Evolutionary conservation across 2,113 vertebrate genomes (phyloP).

Genomic region (Alces alces): DNA sequence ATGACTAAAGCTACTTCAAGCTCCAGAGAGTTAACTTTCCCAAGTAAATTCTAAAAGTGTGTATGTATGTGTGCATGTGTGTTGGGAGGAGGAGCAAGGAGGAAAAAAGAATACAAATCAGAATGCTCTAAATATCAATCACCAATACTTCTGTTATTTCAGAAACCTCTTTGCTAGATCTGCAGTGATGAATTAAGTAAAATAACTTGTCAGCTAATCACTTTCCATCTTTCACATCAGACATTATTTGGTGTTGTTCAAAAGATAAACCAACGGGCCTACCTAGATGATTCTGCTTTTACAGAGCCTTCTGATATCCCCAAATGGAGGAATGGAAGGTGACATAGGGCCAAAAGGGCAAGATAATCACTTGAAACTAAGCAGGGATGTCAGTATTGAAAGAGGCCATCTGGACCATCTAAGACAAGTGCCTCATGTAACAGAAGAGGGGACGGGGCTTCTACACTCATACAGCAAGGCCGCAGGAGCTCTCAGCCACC

Average conservation of each 20-base stretch:
- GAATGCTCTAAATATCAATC: neutral
- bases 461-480: neutral
- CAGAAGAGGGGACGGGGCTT: neutral
- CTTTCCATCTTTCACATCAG: neutral
- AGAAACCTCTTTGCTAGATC: neutral
- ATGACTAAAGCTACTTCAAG: constrained; percentile 22
- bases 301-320: neutral
- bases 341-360: neutral
- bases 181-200: neutral
- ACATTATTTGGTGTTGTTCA: neutral
- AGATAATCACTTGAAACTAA: neutral
- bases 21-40: constrained; percentile 66
- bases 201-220: neutral
- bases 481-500: neutral
- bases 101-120: constrained; percentile 28
- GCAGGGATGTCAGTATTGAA: neutral
- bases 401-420: neutral
- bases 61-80: neutral
- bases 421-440: neutral
- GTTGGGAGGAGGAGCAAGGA: neutral
- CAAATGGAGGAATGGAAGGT: neutral
- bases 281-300: neutral
- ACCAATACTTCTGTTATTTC: constrained; percentile 30
- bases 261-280: neutral
- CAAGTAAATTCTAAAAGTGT: constrained; percentile 50